Conservation (phyloP, 2,888 invertebrate species). For the Nomada ferruginata region DNA sequence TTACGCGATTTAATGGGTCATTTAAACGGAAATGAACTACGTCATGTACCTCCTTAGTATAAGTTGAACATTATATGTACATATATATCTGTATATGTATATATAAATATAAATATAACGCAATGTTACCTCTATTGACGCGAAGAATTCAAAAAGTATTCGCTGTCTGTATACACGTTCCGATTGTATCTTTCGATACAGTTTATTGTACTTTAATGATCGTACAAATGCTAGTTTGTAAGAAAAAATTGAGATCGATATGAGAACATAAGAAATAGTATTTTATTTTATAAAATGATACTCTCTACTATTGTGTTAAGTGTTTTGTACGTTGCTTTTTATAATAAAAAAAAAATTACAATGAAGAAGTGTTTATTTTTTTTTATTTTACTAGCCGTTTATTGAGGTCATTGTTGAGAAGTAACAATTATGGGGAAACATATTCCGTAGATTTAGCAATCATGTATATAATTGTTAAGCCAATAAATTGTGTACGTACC, state of each 20-base stretch:
- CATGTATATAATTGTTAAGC: neutral
- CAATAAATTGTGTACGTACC: constrained; percentile 86
- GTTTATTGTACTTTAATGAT: constrained; percentile 31
- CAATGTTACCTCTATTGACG: constrained; percentile 36
- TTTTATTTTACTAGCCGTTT: neutral
- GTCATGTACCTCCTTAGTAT: constrained; percentile 36
- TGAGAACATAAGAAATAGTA: constrained; percentile 14
- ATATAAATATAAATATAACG: constrained; percentile 10
- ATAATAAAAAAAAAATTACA: constrained; percentile 67
- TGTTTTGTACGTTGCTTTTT: constrained; percentile 72
- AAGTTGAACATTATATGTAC: constrained; percentile 16
- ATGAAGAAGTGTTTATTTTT: constrained; percentile 7
- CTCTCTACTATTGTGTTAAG: constrained; percentile 57
- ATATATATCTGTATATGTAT: too few species aligned
- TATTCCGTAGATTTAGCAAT: neutral
- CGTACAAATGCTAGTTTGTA: constrained; percentile 63
- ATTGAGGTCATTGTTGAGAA: neutral
- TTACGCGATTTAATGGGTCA: neutral
- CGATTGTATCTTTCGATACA: constrained; percentile 12
- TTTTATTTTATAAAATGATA: constrained; percentile 60
- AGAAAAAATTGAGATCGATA: constrained; percentile 34
- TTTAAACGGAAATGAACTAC: constrained; percentile 29
- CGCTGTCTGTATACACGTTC: constrained; percentile 18
- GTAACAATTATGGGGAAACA: neutral
- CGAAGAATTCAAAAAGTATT: constrained; percentile 6